Evolutionary conservation across 2,113 vertebrate genomes (phyloP).

Genomic region (Xiphophorus maculatus): DNA sequence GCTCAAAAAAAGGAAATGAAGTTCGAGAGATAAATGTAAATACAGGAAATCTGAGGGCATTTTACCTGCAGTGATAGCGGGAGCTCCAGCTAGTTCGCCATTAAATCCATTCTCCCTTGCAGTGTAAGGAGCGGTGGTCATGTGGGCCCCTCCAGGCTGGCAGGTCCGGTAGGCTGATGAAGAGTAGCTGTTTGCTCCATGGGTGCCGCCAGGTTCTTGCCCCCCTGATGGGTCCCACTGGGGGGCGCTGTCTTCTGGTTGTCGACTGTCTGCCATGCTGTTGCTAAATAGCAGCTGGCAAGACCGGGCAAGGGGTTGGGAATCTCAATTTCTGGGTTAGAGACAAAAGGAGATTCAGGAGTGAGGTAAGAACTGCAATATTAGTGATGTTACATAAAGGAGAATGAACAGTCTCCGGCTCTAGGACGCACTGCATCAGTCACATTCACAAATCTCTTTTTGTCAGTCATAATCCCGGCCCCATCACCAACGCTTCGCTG

Average conservation of each 20-base stretch:
- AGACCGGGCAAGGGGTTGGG: constrained; percentile 20
- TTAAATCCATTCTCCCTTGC: constrained; percentile 96
- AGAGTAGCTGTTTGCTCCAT: constrained; percentile 92
- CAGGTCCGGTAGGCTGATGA: constrained; percentile 87
- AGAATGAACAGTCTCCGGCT: constrained; percentile 21
- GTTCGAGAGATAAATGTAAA: not conserved
- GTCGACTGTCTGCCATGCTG: constrained; percentile 93
- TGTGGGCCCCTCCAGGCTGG: constrained; percentile 77
- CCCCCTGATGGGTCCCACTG: constrained; percentile 91
- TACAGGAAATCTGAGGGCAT: not conserved
- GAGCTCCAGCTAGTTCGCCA: constrained; percentile 87
- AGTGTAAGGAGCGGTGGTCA: constrained; percentile 78
- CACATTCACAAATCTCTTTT: constrained; percentile 48
- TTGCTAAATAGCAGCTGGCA: constrained; percentile 61
- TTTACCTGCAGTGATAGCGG: constrained; percentile 93
- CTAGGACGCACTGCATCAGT: constrained; percentile 27
- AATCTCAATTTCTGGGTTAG: constrained; percentile 42
- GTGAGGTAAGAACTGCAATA: constrained; percentile 1
- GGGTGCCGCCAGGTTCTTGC: constrained; percentile 84
- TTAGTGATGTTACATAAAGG: constrained; percentile 23
- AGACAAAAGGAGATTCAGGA: constrained; percentile 27
- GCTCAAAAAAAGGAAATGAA: not conserved
- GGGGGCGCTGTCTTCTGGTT: constrained; percentile 88
- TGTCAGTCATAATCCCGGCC: constrained; percentile 45
- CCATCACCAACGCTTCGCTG: constrained; percentile 32